A percentile compares a stretch with the other conserved stretches of the same genome.
These are phyloP conservation scores for Platypus cylindrus DNA, from an alignment of 2,888 invertebrate genomes.

Conservation along the genomic window DNA sequence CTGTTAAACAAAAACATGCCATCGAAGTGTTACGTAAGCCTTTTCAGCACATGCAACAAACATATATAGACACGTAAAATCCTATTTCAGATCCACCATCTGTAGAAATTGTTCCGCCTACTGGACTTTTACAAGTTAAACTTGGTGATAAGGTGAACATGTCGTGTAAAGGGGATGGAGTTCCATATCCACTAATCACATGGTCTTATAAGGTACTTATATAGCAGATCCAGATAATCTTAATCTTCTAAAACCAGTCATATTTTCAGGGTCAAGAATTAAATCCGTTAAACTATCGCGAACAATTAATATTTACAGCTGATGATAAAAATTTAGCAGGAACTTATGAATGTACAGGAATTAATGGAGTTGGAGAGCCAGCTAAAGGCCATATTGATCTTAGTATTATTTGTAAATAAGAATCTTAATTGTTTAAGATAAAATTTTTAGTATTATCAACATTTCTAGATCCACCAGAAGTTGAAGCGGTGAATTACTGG, in stretches of 20 bases:
- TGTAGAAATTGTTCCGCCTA: conserved; percentile 51
- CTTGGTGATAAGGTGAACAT: conserved; percentile 65
- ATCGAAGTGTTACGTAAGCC: conserved; percentile 68
- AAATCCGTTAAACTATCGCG: conserved; percentile 46
- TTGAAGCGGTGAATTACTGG: conserved; percentile 50
- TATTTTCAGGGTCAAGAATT: conserved; percentile 45
- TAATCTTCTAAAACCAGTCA: neutral
- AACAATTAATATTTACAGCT: conserved; percentile 50
- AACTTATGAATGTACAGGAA: conserved; percentile 57
- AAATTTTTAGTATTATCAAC: neutral
- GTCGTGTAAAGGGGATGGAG: conserved; percentile 57
- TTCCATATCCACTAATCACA: conserved; percentile 57
- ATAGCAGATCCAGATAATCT: neutral
- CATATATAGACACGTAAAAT: conserved; percentile 9
- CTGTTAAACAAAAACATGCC: conserved; percentile 58
- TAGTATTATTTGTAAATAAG: conserved; percentile 55
- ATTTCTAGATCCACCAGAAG: conserved; percentile 58
- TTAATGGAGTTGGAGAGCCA: conserved; percentile 63
- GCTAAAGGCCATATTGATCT: conserved; percentile 54
- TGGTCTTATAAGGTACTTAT: conserved; percentile 48
- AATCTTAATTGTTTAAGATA: conserved; percentile 1
- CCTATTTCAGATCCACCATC: conserved; percentile 57
- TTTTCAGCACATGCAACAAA: neutral
- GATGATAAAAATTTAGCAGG: conserved; percentile 56
- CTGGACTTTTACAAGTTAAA: conserved; percentile 57